These are phyloP conservation scores for Strigamia maritima DNA, from an alignment of 2,888 invertebrate genomes.

Conservation along the genomic window DNA sequence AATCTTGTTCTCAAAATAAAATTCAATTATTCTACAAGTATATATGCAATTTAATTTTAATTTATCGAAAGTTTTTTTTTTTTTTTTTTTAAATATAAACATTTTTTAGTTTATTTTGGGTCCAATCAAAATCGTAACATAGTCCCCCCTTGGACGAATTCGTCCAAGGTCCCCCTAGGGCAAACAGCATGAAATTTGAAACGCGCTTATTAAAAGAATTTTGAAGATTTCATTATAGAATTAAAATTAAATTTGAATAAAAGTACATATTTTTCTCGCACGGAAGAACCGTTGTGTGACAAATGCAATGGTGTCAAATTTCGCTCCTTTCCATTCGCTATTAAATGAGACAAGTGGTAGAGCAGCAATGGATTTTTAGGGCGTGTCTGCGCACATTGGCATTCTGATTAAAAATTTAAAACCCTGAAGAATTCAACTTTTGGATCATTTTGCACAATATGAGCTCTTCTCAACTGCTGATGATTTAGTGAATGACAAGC, in stretches of 20 bases:
- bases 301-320: constrained; percentile 4
- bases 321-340: not conserved
- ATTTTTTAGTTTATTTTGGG: too few species aligned
- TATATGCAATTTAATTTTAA: too few species aligned
- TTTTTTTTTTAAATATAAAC: too few species aligned
- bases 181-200: too few species aligned
- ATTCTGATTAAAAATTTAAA: constrained; percentile 16
- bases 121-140: too few species aligned
- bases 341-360: not conserved
- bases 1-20: too few species aligned
- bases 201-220: too few species aligned
- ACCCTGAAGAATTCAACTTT: not conserved
- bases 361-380: constrained; percentile 16
- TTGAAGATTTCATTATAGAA: too few species aligned
- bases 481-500: not conserved
- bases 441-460: not conserved
- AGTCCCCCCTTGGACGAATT: too few species aligned
- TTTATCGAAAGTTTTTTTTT: too few species aligned
- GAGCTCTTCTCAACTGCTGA: not conserved
- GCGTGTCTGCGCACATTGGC: not conserved
- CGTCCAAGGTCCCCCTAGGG: too few species aligned
- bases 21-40: too few species aligned
- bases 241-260: not conserved
- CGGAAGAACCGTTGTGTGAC: not conserved
- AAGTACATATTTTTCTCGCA: not conserved